Conservation (phyloP, 2,888 invertebrate genomes). For the Cyaniris semiargus region DNA sequence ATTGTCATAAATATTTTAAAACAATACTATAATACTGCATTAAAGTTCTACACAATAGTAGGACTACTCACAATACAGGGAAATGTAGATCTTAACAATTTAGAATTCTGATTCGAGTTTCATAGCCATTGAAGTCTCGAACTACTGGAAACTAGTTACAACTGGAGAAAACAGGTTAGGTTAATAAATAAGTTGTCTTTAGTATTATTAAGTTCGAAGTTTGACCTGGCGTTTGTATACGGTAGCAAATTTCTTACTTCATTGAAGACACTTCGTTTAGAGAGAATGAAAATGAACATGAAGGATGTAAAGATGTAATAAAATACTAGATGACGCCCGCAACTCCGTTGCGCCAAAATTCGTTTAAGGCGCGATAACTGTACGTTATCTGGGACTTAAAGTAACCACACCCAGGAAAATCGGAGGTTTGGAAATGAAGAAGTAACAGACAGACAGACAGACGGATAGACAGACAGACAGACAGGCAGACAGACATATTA, state of each 20-base stretch:
- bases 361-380: too few species aligned
- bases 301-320: too few species aligned
- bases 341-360: too few species aligned
- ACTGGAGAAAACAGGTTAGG: conserved; percentile 28
- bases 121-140: conserved; percentile 5
- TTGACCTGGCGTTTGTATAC: background rate
- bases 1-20: background rate
- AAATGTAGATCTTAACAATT: conserved; percentile 20
- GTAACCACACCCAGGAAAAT: too few species aligned
- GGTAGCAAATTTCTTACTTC: background rate
- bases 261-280: background rate
- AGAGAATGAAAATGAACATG: background rate
- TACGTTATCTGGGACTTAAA: too few species aligned
- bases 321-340: too few species aligned
- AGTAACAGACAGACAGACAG: too few species aligned
- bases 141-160: background rate
- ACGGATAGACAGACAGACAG: too few species aligned
- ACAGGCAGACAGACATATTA: too few species aligned
- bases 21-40: background rate
- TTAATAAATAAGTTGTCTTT: conserved; percentile 25
- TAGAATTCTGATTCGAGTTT: conserved; percentile 13
- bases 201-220: conserved; percentile 18
- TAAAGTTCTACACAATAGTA: background rate
- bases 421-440: too few species aligned
- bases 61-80: background rate